Conservation (phyloP, 2,113 vertebrate species). For the Pedionomus torquatus region DNA sequence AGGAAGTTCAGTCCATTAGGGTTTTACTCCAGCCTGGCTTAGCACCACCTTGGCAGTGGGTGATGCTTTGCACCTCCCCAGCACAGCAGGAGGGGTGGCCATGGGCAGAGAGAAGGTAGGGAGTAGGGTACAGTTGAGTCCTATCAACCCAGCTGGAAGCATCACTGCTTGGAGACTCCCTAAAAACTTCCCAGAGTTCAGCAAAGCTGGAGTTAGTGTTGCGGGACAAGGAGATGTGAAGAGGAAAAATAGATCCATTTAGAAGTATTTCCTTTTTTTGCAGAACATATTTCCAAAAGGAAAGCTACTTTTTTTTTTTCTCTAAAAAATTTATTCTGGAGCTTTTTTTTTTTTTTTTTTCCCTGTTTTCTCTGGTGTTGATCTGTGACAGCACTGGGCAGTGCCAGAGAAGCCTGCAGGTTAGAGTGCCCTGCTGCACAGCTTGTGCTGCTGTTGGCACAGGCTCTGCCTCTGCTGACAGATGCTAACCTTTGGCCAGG, state of each 20-base stretch:
- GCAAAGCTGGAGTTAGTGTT: background rate
- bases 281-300: background rate
- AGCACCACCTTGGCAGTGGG: background rate
- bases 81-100: background rate
- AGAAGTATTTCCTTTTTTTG: background rate
- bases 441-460: accelerated
- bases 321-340: background rate
- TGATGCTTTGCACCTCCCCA: background rate
- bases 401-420: background rate
- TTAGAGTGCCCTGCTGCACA: background rate
- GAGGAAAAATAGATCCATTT: background rate
- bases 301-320: background rate
- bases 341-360: background rate
- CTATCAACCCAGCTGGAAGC: background rate
- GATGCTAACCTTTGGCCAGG: background rate
- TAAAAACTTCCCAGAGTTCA: background rate
- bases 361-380: background rate
- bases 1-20: background rate
- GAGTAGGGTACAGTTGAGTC: background rate
- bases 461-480: background rate
- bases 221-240: background rate
- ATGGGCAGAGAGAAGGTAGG: background rate
- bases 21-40: background rate
- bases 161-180: background rate
- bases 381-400: background rate